Evolutionary conservation across 2,888 invertebrate species (phyloP).

Genomic region (Phyto melanocephala): DNA sequence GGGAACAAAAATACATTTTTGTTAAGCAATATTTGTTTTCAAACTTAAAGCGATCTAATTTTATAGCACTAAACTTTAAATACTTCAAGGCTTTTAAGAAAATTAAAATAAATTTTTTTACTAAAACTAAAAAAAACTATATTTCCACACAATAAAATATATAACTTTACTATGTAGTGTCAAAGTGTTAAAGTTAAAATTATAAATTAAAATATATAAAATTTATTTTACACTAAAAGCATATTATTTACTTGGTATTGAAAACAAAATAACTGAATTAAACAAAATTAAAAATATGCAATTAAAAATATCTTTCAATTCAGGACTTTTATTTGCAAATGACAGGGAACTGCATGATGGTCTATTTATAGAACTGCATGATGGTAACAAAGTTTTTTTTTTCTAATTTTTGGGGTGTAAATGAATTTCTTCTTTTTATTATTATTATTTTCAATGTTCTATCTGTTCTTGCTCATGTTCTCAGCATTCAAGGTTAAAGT

Average conservation of each 20-base stretch:
- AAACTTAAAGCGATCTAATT: not conserved
- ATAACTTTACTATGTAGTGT: not conserved
- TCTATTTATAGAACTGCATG: not conserved
- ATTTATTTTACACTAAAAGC: no score
- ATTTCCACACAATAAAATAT: no score
- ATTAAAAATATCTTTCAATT: no score
- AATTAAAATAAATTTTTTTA: not conserved
- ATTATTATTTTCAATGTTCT: no score
- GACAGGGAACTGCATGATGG: conserved; percentile 63
- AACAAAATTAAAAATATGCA: no score
- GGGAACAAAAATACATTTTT: not conserved
- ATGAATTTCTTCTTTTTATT: not conserved
- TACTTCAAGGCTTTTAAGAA: not conserved
- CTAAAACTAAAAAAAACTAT: not conserved
- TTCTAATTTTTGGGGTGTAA: not conserved
- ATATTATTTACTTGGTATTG: no score
- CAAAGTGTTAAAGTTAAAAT: not conserved
- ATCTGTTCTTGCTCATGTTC: conserved; percentile 51
- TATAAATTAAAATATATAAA: not conserved
- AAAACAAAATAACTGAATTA: no score
- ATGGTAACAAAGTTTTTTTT: not conserved
- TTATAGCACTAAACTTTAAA: not conserved
- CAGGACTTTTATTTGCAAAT: not conserved
- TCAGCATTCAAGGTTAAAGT: conserved; percentile 34
- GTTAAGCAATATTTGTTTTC: not conserved